Evolutionary conservation across 2,888 invertebrate genomes (phyloP), one percentile per base, ranked within the genome.

Genomic region (Eilema depressum): DNA sequence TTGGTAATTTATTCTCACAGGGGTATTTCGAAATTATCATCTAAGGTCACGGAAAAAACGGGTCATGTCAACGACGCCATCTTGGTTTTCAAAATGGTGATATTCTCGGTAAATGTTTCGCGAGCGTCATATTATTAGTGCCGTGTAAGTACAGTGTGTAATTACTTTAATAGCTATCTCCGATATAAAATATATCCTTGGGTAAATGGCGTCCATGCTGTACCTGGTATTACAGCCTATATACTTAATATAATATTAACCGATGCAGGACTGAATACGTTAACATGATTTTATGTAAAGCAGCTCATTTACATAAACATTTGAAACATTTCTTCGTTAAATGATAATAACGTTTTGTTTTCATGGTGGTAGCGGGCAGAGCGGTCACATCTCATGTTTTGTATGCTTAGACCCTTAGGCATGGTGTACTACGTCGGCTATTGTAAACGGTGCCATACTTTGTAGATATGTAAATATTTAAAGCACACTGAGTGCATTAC

Each of bases 81-180:
- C 89, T 88, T 88, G 80, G 85, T 84, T 85, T 84, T 84, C 85
- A 83, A 89, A 89, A 90, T 90, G 83, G 88, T 90, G 90, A 91
- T 91, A 90, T 91, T 88, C 86, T 85, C 79, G 68, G 85, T 87
- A 85, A 90, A 88, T 87, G 84, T 83, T 80, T 76, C 79, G 76
- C 80, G 73, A 79, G 69, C 75, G 78, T 76, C 80, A 75, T 85
- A 82, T 87, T 88, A 89, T 90, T 87, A 86, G 85, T 85, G 78
- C 81, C 86, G 85, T 87, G 84, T 83, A 79, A 78, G 78, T 84
- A 87, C 86, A 85, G 82, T 78, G 82, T 77, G 88, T 86, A 93
- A 93, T 93, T 93, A 93, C 84, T 90, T 89, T 92, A 91, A 93
- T 91, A 87, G 84, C 86, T 85, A 86, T 89, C 88, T 86, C 87